phyloP scores from a whole-genome alignment of 2,113 vertebrate genomes.

The Nipponia nippon region DNA sequence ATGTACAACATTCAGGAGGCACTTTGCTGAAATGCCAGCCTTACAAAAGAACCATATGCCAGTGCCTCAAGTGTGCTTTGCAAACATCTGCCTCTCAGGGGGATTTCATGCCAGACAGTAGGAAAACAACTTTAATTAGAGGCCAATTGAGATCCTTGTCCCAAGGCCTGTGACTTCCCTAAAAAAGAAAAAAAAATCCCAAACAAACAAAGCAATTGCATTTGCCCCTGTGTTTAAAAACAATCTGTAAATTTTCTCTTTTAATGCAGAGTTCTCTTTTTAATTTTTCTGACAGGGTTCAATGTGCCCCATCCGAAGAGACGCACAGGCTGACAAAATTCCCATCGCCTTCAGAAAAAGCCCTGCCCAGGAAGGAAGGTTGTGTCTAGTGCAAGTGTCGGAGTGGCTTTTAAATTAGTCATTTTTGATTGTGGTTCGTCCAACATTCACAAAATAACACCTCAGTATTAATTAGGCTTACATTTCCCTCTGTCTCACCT shows the following conservation, averaged over 20 bases:
- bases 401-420: neutral
- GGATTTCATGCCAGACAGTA: conserved; percentile 59
- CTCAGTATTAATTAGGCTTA: neutral
- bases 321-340: neutral
- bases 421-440: neutral
- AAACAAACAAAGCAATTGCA: neutral
- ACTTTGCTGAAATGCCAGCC: conserved; percentile 53
- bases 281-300: neutral
- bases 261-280: neutral
- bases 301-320: accelerated
- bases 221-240: neutral
- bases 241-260: neutral
- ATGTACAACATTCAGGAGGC: conserved; percentile 47
- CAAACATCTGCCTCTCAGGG: conserved; percentile 65
- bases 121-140: conserved; percentile 68
- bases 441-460: neutral
- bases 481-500: neutral
- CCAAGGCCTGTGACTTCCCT: neutral
- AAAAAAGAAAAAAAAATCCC: neutral
- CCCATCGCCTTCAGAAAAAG: neutral
- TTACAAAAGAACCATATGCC: conserved; percentile 65
- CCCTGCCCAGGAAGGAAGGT: neutral
- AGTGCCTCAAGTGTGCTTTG: conserved; percentile 54
- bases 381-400: neutral
- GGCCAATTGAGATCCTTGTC: conserved; percentile 41